Conservation (phyloP, 2,888 invertebrate genomes). For the Coenonympha arcania region DNA sequence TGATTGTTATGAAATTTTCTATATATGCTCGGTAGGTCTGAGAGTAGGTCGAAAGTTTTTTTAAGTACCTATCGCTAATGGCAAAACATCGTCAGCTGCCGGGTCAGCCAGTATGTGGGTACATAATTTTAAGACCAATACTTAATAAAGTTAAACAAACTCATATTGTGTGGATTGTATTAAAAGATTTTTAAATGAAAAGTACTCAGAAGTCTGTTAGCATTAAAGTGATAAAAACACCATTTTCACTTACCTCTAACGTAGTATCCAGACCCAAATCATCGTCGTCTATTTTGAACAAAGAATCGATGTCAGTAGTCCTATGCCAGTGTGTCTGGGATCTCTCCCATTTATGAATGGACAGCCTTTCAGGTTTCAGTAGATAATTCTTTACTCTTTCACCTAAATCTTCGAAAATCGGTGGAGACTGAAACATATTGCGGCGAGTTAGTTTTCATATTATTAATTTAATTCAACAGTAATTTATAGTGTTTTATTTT, state of each 20-base stretch:
- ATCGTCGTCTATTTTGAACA: slow-evolving; percentile 58
- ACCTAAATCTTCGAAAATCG: slow-evolving; percentile 77
- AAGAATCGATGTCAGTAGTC: slow-evolving; percentile 36
- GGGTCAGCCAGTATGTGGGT: too few relatives aligned
- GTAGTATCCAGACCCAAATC: slow-evolving; percentile 55
- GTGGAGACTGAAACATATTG: slow-evolving; percentile 68
- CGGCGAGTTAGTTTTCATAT: not conserved
- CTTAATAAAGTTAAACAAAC: too few relatives aligned
- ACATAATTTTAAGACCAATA: too few relatives aligned
- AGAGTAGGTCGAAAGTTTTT: too few relatives aligned
- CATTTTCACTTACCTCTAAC: slow-evolving; percentile 44
- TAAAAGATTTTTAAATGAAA: too few relatives aligned
- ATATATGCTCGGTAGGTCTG: too few relatives aligned
- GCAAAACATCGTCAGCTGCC: too few relatives aligned
- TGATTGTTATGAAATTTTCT: too few relatives aligned
- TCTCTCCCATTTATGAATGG: slow-evolving; percentile 81
- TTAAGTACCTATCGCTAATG: too few relatives aligned
- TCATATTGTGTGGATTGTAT: too few relatives aligned
- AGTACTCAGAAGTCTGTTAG: too few relatives aligned
- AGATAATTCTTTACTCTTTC: slow-evolving; percentile 79
- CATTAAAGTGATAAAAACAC: too few relatives aligned
- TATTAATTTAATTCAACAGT: not conserved
- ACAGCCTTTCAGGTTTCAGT: slow-evolving; percentile 78
- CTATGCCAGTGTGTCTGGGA: slow-evolving; percentile 76
- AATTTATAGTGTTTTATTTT: slow-evolving; percentile 2